Evolutionary conservation across 2,113 vertebrate species (phyloP).

Genomic region (Phrynosoma blainvillii): DNA sequence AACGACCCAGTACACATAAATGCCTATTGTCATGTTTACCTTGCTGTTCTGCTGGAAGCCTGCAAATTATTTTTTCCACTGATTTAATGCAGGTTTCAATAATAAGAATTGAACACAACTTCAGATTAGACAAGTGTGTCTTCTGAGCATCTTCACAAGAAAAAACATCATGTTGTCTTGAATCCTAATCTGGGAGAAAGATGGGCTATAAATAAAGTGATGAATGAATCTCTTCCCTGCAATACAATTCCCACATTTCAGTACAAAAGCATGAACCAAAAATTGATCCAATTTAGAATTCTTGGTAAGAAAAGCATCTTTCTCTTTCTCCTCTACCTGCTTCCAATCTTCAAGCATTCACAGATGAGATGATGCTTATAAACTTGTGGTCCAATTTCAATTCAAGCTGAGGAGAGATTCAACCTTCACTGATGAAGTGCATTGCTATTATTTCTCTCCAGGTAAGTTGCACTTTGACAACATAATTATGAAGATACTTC

Average conservation of each 20-base stretch:
- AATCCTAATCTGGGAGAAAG: no score
- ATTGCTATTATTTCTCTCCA: conserved; percentile 25
- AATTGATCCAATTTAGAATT: background rate
- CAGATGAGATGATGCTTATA: background rate
- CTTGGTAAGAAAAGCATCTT: background rate
- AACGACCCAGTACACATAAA: conserved; percentile 45
- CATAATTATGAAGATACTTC: conserved; percentile 40
- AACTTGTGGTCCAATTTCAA: background rate
- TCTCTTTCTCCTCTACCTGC: no score
- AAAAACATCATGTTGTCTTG: background rate
- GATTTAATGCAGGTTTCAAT: conserved; percentile 43
- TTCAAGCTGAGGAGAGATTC: background rate
- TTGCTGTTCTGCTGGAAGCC: conserved; percentile 17
- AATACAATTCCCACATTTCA: background rate
- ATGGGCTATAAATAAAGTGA: no score
- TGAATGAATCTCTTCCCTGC: no score
- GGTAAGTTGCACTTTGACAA: conserved; percentile 33
- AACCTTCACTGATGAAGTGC: background rate
- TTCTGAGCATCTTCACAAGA: background rate
- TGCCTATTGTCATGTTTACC: conserved; percentile 53
- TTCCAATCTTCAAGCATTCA: background rate
- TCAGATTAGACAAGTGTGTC: background rate
- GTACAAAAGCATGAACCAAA: background rate
- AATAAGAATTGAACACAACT: conserved; percentile 37
- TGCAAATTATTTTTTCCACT: conserved; percentile 52